A percentile compares a stretch with the other conserved stretches of the same genome.
These are phyloP conservation scores for Distichodus sexfasciatus DNA, from an alignment of 2,797 vertebrate genomes.

Conservation along the genomic window DNA sequence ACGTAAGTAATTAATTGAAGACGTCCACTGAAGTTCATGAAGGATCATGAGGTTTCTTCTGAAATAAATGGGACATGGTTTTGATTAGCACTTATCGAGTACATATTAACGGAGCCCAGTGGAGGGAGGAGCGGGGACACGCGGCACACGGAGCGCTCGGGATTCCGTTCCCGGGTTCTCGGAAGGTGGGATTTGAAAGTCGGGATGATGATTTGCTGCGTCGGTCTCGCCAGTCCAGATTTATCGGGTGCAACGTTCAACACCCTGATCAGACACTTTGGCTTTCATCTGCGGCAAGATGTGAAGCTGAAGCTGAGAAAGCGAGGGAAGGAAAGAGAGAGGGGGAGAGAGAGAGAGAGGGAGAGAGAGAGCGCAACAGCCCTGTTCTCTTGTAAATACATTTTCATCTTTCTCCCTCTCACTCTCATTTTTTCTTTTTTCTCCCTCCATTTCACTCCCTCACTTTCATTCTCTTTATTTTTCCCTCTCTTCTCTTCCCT, in stretches of 20 bases:
- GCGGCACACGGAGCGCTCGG: too few species aligned
- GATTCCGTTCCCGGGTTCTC: slow-evolving; percentile 63
- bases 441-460: too few species aligned
- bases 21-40: slow-evolving; percentile 24
- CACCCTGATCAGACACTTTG: slow-evolving; percentile 76
- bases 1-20: slow-evolving; percentile 29
- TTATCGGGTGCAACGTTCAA: slow-evolving; percentile 78
- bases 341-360: slow-evolving; percentile 35
- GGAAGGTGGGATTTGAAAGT: slow-evolving; percentile 69
- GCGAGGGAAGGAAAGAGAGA: slow-evolving; percentile 25
- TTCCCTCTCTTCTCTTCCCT: too few species aligned
- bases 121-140: slow-evolving; percentile 26
- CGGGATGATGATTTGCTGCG: slow-evolving; percentile 81
- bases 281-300: too few species aligned
- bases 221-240: slow-evolving; percentile 71
- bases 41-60: slow-evolving; percentile 14
- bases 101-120: slow-evolving; percentile 21
- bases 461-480: too few species aligned
- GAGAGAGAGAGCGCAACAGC: slow-evolving; percentile 32
- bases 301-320: not conserved
- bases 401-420: not conserved
- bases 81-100: slow-evolving; percentile 42
- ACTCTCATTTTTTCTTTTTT: too few species aligned
- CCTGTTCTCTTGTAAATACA: slow-evolving; percentile 64
- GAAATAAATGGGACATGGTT: slow-evolving; percentile 14